Evolutionary conservation across 2,888 invertebrate species (phyloP).

Genomic region (Diploptera punctata): DNA sequence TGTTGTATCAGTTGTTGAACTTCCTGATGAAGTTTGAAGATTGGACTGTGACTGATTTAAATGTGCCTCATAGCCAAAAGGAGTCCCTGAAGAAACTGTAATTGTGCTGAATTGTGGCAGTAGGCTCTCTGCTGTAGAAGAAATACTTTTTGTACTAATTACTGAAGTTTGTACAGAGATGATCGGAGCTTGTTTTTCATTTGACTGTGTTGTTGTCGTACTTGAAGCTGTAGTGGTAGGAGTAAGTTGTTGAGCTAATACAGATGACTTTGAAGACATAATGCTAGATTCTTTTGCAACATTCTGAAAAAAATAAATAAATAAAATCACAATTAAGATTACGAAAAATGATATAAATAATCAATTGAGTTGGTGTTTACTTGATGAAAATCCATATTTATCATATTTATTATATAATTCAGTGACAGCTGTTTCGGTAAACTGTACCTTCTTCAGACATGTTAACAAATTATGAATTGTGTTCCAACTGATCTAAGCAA

Average conservation of each 20-base stretch:
- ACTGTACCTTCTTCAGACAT: no score
- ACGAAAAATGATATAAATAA: no score
- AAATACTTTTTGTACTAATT: neutral
- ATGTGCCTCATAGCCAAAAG: neutral
- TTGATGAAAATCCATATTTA: no score
- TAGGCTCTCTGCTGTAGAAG: neutral
- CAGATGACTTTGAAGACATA: neutral
- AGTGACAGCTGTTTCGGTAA: no score
- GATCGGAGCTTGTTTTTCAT: neutral
- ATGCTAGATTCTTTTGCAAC: neutral
- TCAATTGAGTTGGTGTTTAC: no score
- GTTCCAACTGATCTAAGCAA: no score
- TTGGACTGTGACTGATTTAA: neutral
- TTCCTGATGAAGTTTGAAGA: neutral
- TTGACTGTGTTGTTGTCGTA: neutral
- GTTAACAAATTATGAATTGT: no score
- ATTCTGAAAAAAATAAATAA: no score
- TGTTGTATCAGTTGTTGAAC: neutral
- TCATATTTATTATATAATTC: no score
- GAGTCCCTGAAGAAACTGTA: neutral
- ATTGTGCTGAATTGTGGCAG: neutral
- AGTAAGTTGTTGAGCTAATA: constrained; percentile 19
- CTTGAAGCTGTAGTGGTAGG: neutral
- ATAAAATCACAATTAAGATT: no score
- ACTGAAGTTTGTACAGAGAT: neutral